Percentiles rank a stretch among this genome's conserved stretches.
Evolutionary conservation across 2,113 vertebrate genomes (phyloP).

Genomic region (Cairina moschata): DNA sequence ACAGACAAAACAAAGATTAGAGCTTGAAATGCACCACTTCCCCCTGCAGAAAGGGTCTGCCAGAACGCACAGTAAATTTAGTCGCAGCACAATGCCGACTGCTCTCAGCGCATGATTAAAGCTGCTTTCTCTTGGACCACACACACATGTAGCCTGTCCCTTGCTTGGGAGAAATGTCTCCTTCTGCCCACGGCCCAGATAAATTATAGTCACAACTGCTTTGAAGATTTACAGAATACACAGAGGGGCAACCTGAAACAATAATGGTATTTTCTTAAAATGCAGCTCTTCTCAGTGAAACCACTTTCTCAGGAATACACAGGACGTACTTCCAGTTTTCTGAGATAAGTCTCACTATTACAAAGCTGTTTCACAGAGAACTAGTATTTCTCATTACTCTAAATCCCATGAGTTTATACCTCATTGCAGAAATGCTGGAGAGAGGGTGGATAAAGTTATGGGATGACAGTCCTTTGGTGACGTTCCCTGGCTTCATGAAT

Average conservation of each 20-base stretch:
- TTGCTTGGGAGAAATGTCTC: constrained; percentile 50
- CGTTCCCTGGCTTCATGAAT: fast-evolving
- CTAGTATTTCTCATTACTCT: neutral
- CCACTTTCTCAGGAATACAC: constrained; percentile 36
- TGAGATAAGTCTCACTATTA: neutral
- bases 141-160: constrained; percentile 55
- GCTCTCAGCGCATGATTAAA: constrained; percentile 54
- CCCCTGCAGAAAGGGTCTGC: constrained; percentile 23
- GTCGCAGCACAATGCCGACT: constrained; percentile 61
- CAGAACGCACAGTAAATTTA: constrained; percentile 62
- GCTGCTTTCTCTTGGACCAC: constrained; percentile 62
- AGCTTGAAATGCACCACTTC: constrained; percentile 41
- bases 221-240: constrained; percentile 65
- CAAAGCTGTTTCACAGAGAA: constrained; percentile 5
- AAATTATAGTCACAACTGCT: constrained; percentile 52
- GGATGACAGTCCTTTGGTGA: neutral
- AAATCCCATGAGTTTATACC: neutral
- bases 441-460: neutral
- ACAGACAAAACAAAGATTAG: constrained; percentile 68
- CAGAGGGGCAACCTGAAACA: constrained; percentile 54
- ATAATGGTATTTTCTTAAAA: constrained; percentile 46
- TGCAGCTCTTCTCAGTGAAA: constrained; percentile 26
- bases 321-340: neutral
- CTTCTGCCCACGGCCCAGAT: constrained; percentile 45
- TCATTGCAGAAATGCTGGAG: neutral